A percentile compares a stretch with the other conserved stretches of the same genome.
These are phyloP conservation scores for Hiodon alosoides DNA, from an alignment of 2,113 vertebrate genomes.

Conservation along the genomic window DNA sequence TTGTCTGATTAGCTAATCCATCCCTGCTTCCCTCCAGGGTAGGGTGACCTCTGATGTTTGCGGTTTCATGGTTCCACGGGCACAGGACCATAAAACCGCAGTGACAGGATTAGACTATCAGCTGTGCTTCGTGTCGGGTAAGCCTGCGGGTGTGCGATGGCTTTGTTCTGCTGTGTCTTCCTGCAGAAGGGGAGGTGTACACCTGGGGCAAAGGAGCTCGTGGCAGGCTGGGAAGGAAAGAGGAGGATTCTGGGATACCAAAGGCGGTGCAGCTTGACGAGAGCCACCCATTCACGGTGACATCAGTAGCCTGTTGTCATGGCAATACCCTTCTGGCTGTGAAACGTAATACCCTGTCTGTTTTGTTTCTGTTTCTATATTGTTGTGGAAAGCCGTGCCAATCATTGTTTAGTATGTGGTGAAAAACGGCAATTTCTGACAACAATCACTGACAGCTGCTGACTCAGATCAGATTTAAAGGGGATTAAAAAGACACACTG, in stretches of 20 bases:
- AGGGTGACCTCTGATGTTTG: too few species aligned
- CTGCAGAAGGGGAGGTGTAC: constrained; percentile 83
- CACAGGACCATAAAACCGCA: too few species aligned
- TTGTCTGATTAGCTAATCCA: too few species aligned
- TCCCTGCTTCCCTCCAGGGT: too few species aligned
- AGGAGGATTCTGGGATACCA: constrained; percentile 78
- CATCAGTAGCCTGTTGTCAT: constrained; percentile 94
- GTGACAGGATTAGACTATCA: too few species aligned
- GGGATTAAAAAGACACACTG: too few species aligned
- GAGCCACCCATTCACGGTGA: constrained; percentile 77
- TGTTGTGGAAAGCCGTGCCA: constrained; percentile 7
- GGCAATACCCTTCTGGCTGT: constrained; percentile 92
- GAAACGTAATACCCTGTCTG: constrained; percentile 75
- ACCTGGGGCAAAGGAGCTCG: constrained; percentile 97
- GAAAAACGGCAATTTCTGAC: constrained; percentile 3
- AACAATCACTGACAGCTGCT: background rate
- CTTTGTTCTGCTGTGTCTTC: constrained; percentile 4
- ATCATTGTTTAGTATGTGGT: constrained; percentile 1
- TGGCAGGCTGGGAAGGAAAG: constrained; percentile 87
- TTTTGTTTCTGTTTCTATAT: constrained; percentile 41
- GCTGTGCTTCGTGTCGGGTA: too few species aligned
- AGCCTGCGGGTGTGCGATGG: background rate
- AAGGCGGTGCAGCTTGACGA: constrained; percentile 83
- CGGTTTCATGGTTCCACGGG: too few species aligned
- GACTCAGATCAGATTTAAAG: too few species aligned